Conservation (phyloP, 2,888 invertebrate genomes). For the Andrena marginata region DNA sequence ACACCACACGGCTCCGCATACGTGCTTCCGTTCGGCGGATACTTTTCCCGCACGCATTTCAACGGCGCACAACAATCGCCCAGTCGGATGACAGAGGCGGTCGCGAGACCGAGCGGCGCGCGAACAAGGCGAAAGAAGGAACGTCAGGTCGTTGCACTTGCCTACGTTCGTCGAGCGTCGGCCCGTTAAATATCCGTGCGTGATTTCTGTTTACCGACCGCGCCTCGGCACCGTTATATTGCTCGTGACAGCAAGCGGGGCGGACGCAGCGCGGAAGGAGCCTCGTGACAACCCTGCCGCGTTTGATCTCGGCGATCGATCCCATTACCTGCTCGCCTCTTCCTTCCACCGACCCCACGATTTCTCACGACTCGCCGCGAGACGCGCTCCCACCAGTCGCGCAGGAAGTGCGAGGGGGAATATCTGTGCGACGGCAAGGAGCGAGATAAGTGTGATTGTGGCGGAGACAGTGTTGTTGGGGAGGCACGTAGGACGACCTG, state of each 20-base stretch:
- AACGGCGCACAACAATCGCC: background rate
- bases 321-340: background rate
- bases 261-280: background rate
- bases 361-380: background rate
- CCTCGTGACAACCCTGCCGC: slow-evolving; percentile 5
- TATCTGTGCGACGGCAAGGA: background rate
- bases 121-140: background rate
- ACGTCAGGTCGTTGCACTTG: slow-evolving; percentile 63
- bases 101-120: background rate
- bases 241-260: slow-evolving; percentile 25
- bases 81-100: background rate
- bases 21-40: slow-evolving; percentile 10
- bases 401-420: too few relatives aligned
- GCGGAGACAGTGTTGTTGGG: background rate
- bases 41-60: background rate
- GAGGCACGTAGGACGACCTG: slow-evolving; percentile 23
- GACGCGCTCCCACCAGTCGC: too few relatives aligned
- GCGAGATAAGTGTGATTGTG: slow-evolving; percentile 5
- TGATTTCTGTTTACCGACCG: slow-evolving; percentile 52
- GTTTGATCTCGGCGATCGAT: background rate
- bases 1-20: background rate
- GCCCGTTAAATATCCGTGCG: slow-evolving; percentile 57
- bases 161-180: slow-evolving; percentile 33
- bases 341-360: background rate
- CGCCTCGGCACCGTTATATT: slow-evolving; percentile 61